A percentile compares a stretch with the other conserved stretches of the same genome.
phyloP scores from a whole-genome alignment of 2,888 invertebrate species.

The Phortica magna region DNA sequence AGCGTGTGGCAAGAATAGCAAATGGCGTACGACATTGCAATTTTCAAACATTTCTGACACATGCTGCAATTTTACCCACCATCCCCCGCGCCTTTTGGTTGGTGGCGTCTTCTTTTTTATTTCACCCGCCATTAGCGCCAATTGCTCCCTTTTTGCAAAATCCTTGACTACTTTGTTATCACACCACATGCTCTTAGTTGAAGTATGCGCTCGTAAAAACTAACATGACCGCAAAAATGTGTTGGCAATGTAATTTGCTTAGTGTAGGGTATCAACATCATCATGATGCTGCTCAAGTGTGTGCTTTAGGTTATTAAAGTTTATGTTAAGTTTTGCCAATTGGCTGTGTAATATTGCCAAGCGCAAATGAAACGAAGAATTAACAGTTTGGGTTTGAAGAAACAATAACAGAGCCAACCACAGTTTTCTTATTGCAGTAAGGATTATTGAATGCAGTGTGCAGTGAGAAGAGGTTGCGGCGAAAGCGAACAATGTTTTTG shows the following conservation, averaged over 20 bases:
- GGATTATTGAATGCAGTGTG: too few species aligned
- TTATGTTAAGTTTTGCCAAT: not conserved
- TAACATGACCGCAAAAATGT: conserved; percentile 21
- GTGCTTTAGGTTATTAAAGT: not conserved
- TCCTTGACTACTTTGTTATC: not conserved
- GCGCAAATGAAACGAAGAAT: not conserved
- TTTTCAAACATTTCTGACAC: conserved; percentile 1
- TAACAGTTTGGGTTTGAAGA: not conserved
- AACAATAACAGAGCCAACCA: not conserved
- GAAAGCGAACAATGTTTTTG: too few species aligned
- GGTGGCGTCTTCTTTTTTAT: not conserved
- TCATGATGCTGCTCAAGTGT: not conserved
- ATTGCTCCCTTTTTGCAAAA: not conserved
- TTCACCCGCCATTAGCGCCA: not conserved
- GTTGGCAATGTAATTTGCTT: not conserved
- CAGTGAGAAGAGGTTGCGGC: too few species aligned
- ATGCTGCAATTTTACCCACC: not conserved
- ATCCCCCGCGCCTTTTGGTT: not conserved
- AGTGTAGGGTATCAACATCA: not conserved
- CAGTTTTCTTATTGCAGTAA: too few species aligned
- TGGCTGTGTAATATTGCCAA: not conserved
- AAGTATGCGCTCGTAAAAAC: not conserved
- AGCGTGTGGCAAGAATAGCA: not conserved
- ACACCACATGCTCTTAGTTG: not conserved
- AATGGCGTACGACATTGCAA: not conserved